Percentiles rank a stretch among this genome's conserved stretches.
Evolutionary conservation across 92 coral and sea anemone species (phyloP).

Genomic region (Parazoanthus swiftii): DNA sequence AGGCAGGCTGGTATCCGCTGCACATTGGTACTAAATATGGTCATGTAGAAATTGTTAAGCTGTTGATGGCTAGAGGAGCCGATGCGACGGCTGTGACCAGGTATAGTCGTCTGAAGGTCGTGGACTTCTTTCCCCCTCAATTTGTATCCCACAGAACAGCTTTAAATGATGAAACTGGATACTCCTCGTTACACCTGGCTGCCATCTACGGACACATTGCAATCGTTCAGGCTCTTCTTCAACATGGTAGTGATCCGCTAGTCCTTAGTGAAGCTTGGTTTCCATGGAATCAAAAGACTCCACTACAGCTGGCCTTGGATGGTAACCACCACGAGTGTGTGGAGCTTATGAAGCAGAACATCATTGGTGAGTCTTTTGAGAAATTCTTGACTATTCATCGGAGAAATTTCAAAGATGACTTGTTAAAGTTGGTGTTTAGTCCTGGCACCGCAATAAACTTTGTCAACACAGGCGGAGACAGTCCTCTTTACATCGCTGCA

Average conservation of each 20-base stretch:
- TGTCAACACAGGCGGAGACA: not conserved
- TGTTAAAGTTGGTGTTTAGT: not conserved
- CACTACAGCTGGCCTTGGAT: not conserved
- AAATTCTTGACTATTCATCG: not conserved
- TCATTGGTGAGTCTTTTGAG: not conserved
- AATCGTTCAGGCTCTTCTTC: not conserved
- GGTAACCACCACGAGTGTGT: constrained; percentile 5
- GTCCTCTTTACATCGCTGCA: not conserved
- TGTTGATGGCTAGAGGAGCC: no score
- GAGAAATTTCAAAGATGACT: not conserved
- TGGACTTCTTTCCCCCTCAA: not conserved
- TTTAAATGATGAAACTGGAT: not conserved
- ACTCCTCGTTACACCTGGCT: constrained; percentile 1
- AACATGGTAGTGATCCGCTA: not conserved
- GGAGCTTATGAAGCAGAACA: not conserved
- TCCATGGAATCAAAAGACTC: not conserved
- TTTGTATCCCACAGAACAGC: not conserved
- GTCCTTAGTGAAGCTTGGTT: not conserved
- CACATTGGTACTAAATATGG: no score
- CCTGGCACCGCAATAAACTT: not conserved
- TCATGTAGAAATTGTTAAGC: no score
- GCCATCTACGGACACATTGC: not conserved
- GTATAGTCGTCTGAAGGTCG: not conserved
- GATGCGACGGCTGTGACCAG: not conserved
- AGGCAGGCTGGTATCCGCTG: no score